phyloP scores from a whole-genome alignment of 2,888 invertebrate genomes.

The Cerastis leucographa region DNA sequence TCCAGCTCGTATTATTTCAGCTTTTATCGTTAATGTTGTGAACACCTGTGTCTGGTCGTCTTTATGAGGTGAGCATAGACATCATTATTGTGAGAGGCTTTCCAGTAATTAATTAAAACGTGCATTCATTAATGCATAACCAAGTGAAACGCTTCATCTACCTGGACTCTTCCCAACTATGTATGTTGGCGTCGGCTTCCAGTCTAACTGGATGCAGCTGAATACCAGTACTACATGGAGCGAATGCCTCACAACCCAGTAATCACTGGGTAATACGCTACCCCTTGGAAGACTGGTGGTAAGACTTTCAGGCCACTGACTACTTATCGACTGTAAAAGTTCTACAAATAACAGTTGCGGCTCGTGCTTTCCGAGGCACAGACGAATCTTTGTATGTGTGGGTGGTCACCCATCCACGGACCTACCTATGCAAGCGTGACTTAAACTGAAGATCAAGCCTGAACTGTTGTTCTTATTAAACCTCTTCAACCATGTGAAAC shows the following conservation, averaged over 20 bases:
- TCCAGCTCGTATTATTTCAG: conserved; percentile 33
- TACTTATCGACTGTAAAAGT: neutral
- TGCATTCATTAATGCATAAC: neutral
- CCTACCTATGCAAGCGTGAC: neutral
- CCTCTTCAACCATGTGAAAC: neutral
- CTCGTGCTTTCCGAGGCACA: neutral
- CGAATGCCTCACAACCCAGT: neutral
- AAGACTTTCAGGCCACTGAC: neutral
- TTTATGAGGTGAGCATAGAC: conserved; percentile 29
- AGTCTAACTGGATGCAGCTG: neutral
- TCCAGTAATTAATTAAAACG: conserved; percentile 3
- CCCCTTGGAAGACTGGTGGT: neutral
- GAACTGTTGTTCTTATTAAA: neutral
- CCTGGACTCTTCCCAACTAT: neutral
- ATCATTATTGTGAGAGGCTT: conserved; percentile 15
- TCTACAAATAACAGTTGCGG: neutral
- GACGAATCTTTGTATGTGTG: neutral
- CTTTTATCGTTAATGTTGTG: conserved; percentile 59
- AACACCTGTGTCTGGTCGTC: conserved; percentile 52
- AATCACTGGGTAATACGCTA: neutral
- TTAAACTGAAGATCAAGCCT: neutral
- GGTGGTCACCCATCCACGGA: neutral
- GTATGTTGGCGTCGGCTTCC: neutral
- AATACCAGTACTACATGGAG: neutral
- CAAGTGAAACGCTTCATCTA: neutral